Percentiles rank a stretch among this genome's conserved stretches.
phyloP scores from a whole-genome alignment of 2,113 vertebrate species.

The Rafetus swinhoei region DNA sequence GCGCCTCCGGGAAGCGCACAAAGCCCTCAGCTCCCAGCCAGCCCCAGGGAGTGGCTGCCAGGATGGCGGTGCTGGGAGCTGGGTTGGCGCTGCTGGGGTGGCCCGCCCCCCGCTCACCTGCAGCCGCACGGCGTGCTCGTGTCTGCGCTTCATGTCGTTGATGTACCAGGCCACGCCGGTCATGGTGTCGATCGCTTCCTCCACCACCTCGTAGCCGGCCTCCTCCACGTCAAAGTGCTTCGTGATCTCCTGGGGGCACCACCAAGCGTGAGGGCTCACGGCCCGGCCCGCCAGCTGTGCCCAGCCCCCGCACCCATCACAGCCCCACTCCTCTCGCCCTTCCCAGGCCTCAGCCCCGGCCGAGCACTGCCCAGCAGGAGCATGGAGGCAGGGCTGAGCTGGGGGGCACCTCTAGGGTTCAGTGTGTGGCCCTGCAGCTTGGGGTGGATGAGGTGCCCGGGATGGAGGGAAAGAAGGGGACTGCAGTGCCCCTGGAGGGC shows the following conservation, averaged over 20 bases:
- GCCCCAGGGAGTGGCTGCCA: not conserved
- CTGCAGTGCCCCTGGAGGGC: not conserved
- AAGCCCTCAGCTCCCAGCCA: not conserved
- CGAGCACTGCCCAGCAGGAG: not conserved
- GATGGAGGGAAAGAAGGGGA: too few species aligned
- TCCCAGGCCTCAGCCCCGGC: too few species aligned
- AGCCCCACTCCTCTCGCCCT: too few species aligned
- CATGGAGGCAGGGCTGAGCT: not conserved
- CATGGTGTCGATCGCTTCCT: constrained; percentile 97
- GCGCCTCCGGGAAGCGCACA: not conserved
- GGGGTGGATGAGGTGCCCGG: not conserved
- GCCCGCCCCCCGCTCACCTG: constrained; percentile 81
- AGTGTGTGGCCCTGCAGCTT: not conserved
- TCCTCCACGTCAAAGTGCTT: constrained; percentile 90
- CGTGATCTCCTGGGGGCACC: constrained; percentile 88
- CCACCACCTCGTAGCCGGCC: constrained; percentile 90
- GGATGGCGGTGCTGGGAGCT: not conserved
- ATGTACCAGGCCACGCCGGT: constrained; percentile 98
- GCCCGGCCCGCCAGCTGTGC: not conserved
- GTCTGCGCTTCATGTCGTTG: constrained; percentile 98
- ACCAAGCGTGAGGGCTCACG: not conserved
- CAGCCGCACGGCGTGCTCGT: constrained; percentile 93
- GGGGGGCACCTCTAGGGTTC: not conserved
- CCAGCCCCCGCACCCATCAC: too few species aligned
- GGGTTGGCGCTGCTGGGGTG: too few species aligned